Conservation (phyloP, 2,113 vertebrate genomes). For the Asarcornis scutulata region DNA sequence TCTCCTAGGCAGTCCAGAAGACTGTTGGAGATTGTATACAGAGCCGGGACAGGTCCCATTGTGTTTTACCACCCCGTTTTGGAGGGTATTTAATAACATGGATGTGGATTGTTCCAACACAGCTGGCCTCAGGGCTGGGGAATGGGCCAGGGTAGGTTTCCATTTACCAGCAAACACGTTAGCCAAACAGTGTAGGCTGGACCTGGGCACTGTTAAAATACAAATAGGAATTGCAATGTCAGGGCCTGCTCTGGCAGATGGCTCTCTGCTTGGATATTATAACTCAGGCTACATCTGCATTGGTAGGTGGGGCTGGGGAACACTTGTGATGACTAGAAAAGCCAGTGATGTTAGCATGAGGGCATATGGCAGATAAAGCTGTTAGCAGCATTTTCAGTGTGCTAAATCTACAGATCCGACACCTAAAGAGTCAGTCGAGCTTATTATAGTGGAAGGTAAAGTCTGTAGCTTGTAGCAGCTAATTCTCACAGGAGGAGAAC, state of each 20-base stretch:
- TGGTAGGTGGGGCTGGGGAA: not conserved
- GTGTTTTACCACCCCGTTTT: not conserved
- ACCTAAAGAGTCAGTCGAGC: not conserved
- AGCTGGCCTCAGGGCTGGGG: not conserved
- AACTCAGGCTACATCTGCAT: not conserved
- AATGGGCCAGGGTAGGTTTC: not conserved
- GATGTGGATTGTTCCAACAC: not conserved
- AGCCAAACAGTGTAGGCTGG: not conserved
- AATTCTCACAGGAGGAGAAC: accelerated
- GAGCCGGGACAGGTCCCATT: not conserved
- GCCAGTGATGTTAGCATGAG: not conserved
- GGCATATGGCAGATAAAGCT: not conserved
- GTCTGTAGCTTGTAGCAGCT: not conserved
- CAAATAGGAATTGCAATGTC: not conserved
- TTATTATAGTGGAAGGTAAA: not conserved
- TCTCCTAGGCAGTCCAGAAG: not conserved
- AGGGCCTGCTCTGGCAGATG: not conserved
- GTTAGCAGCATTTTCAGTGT: not conserved
- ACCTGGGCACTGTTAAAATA: not conserved
- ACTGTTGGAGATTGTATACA: not conserved
- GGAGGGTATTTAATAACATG: not conserved
- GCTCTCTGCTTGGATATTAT: not conserved
- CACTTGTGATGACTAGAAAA: not conserved
- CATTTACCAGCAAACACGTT: not conserved
- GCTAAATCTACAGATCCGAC: not conserved